Evolutionary conservation across 2,888 invertebrate species (phyloP).

Genomic region (Pterostichus madidus): DNA sequence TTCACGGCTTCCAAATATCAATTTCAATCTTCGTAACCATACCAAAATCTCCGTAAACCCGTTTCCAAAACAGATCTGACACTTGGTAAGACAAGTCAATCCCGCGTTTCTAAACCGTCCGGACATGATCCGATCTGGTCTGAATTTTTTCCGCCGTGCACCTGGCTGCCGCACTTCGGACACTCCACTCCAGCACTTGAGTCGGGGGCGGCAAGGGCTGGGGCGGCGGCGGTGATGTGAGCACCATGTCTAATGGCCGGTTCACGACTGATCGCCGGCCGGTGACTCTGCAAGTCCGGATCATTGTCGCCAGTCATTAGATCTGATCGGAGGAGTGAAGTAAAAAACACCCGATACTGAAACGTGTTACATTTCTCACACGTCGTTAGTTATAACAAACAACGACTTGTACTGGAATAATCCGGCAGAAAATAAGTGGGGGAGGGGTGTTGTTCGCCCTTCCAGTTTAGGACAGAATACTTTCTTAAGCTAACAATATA

Average conservation of each 20-base stretch:
- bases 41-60: not conserved
- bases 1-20: not conserved
- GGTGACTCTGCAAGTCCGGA: conserved; percentile 58
- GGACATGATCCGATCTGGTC: conserved; percentile 22
- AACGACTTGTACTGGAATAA: not conserved
- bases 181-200: not conserved
- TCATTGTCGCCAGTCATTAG: conserved; percentile 62
- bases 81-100: conserved; percentile 23
- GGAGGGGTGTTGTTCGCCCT: not conserved
- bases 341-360: not conserved
- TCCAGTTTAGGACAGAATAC: not conserved
- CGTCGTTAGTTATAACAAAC: conserved; percentile 60
- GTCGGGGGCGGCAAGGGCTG: not conserved
- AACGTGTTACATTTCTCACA: conserved; percentile 59
- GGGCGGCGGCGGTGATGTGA: conserved; percentile 30
- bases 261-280: conserved; percentile 68
- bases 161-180: conserved; percentile 14
- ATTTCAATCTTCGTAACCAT: conserved; percentile 29
- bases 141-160: conserved; percentile 20
- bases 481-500: too few relatives aligned
- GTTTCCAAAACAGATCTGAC: not conserved
- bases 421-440: too few relatives aligned
- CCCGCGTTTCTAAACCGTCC: not conserved
- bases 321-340: conserved; percentile 32
- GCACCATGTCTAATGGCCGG: conserved; percentile 71